A percentile compares a stretch with the other conserved stretches of the same genome.
Conservation (phyloP, 2,113 vertebrate genomes). For the Nestor notabilis region DNA sequence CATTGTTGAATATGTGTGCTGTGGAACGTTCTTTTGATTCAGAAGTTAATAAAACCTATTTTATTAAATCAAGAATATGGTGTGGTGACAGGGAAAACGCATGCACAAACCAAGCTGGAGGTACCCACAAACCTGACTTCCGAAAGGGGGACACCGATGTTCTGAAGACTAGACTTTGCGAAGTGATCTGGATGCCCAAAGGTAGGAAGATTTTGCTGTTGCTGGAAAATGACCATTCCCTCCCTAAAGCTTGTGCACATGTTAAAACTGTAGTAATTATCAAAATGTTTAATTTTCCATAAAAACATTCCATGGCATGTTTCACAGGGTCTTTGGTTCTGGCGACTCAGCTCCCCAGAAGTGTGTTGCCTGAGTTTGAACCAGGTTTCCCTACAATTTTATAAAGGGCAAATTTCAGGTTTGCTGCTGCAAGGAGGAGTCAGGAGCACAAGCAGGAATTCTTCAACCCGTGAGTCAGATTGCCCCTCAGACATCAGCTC, state of each 20-base stretch:
- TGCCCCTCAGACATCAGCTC: too few relatives aligned
- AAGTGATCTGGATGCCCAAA: not conserved
- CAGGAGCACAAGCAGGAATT: not conserved
- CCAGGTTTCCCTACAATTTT: not conserved
- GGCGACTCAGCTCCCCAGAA: not conserved
- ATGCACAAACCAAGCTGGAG: not conserved
- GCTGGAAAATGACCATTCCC: not conserved
- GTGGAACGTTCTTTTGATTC: not conserved
- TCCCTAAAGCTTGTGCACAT: accelerated
- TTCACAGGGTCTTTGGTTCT: not conserved
- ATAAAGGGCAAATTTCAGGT: too few relatives aligned
- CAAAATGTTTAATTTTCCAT: not conserved
- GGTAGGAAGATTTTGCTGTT: too few relatives aligned
- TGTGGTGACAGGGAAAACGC: not conserved
- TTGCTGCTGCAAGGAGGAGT: not conserved
- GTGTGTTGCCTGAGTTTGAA: not conserved
- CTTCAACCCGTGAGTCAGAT: not conserved
- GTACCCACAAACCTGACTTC: not conserved
- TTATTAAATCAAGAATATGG: not conserved
- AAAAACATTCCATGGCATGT: accelerated
- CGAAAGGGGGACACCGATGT: not conserved
- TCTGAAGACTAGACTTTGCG: not conserved
- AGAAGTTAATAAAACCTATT: not conserved
- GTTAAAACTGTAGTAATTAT: not conserved
- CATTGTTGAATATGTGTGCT: too few relatives aligned